phyloP scores from a whole-genome alignment of 1,140 invertebrate genomes.

The Metopolophium dirhodum region DNA sequence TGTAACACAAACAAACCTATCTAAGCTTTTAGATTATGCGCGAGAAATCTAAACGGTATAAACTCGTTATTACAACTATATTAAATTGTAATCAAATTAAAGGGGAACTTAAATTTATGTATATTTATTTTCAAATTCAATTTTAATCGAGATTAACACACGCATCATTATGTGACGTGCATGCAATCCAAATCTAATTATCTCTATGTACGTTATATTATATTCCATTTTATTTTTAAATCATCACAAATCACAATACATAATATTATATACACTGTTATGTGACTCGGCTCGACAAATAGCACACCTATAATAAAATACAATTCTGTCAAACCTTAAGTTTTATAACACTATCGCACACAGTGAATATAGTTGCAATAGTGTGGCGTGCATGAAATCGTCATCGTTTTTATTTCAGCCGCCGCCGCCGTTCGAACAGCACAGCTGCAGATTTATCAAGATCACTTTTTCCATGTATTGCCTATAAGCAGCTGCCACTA shows the following conservation, averaged over 20 bases:
- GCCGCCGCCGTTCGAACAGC: not conserved
- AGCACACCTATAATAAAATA: not conserved
- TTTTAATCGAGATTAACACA: not conserved
- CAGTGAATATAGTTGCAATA: not conserved
- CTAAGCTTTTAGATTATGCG: not conserved
- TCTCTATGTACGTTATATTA: not conserved
- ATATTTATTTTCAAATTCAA: not conserved
- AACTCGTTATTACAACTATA: not conserved
- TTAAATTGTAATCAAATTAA: constrained; percentile 30
- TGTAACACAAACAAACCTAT: not conserved
- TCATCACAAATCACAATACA: not conserved
- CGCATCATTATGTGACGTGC: not conserved
- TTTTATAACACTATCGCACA: not conserved
- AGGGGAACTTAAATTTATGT: not conserved
- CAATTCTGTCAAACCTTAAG: not conserved
- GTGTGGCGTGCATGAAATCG: not conserved
- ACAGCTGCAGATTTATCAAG: not conserved
- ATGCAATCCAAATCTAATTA: not conserved
- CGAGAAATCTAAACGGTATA: not conserved
- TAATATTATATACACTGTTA: too few species aligned
- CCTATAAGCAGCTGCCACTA: not conserved
- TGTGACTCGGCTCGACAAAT: not conserved
- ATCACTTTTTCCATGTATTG: not conserved
- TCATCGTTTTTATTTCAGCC: not conserved
- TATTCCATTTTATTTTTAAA: not conserved